Base-by-base conservation (phyloP, 2,888 invertebrate species). In the Scrobipalpa atriplicella region DNA sequence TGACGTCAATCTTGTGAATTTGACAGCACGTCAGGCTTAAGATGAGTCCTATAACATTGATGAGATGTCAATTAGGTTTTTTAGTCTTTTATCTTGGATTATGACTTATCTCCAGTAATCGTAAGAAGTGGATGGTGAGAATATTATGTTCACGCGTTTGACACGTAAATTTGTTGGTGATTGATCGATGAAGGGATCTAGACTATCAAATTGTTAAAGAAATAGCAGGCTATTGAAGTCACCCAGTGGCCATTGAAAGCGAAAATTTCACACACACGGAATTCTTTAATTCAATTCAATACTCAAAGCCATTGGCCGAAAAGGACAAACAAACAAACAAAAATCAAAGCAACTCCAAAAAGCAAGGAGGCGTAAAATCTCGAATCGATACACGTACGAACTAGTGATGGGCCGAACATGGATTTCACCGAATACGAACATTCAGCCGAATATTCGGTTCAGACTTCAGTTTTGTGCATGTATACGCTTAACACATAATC, bases 321-420 rank as follows among this genome's bases (percentile, higher is more conserved):
- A 56, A 56, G 29, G 13, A 56, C 41, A 62, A 36, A 51, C 51
- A 62, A 47, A 47, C 62, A 51, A 51, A 51, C 47, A 43, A 43
- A 43, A 43, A 43, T 43, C 29, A 18, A 61, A 41, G 62, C 73
- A 74, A 73, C 73, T 79, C 73, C 73, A 76, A 84, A 82, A 82
- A 75, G 78, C 82, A 82, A 81, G 81, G 77, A 84, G 81, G 85
- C 86, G 88, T 89, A 84, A 79, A 79, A 80, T 75, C 72, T 81
- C 80, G 76, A 86, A 87, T 83, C 81, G 84, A 87, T 86, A 80
- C 87, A 81, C 83, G 74, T 77, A 69, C 75, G 76, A 75, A 80
- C 81, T 43, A 13, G 1, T n/a, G 43, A n/a, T n/a, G n/a, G n/a
- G n/a, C n/a, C n/a, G n/a, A n/a, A n/a, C n/a, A n/a, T n/a, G n/a